Base-by-base conservation (phyloP, 2,888 invertebrate genomes). In the Alentia gelatinosa region DNA sequence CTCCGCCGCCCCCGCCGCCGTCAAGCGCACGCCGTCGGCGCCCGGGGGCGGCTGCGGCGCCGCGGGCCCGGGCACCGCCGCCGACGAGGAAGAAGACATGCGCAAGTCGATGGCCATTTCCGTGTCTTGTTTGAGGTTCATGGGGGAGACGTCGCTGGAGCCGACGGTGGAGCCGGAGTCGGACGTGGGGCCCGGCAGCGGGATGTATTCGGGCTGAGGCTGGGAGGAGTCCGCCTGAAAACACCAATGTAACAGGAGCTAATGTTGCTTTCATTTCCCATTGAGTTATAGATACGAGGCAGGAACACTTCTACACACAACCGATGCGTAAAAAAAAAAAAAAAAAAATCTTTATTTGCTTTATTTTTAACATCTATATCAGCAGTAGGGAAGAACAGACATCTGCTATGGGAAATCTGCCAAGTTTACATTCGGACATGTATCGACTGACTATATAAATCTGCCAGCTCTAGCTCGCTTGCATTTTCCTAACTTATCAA, bases 101-200 rank as follows among this genome's bases (percentile, higher is more conserved):
- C 79, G 26, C 15, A 90, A 39, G 47, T 90, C 90, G 12, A 90
- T 79, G 33, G 83, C 83, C 23, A 26, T 50, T 35, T 35, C 74
- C 7, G 56, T 7, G 9, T 63, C 56, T 19, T 42, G 56, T n/a
- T 37, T 63, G 7, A 4, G 42, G 47, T 19, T 47, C 56, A 37
- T 15, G 35, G 47, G 50, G 12, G 89, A 75, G 26, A 74, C 79
- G 1, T 40, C 33, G 30, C 33, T 33, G 0, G 83, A 50, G 23
- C 56, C 75, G 30, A 92, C 37, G 3, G 92, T 92, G 5, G 92
- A 92, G 19, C 92, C 92, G 23, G 56, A 84, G 47, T 92, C 92
- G 1, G 40, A 37, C 42, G 89, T 75, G 26, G 92, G 92, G 26
- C 92, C 92, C 1, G 92, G 92, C 26, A 92, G 88, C 83, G 91